phyloP scores from a whole-genome alignment of 2,888 invertebrate genomes.

The Copidosoma aretas region DNA sequence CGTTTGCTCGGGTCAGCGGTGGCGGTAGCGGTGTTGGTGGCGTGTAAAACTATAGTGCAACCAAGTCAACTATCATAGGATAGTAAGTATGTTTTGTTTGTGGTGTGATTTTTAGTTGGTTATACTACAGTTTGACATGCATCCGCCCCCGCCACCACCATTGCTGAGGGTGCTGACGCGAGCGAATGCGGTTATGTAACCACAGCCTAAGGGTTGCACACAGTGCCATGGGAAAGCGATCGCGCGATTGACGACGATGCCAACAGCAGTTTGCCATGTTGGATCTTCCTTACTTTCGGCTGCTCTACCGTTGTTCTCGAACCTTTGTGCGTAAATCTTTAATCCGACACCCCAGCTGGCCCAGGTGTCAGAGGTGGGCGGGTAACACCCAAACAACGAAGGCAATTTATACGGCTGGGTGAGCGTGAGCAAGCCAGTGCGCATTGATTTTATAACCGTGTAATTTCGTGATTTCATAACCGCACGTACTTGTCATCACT shows the following conservation, averaged over 20 bases:
- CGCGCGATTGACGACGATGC: not conserved
- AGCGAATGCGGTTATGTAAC: no score
- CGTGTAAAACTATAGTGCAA: no score
- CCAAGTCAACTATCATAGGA: no score
- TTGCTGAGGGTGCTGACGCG: no score
- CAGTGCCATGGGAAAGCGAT: constrained; percentile 3
- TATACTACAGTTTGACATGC: no score
- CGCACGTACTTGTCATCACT: constrained; percentile 40
- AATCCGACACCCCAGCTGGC: constrained; percentile 8
- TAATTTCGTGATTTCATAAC: constrained; percentile 40
- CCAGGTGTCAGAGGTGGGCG: not conserved
- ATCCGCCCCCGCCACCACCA: no score
- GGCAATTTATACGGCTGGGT: not conserved
- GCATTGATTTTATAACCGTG: constrained; percentile 39
- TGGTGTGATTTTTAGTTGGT: no score
- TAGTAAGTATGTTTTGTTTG: no score
- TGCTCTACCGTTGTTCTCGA: constrained; percentile 20
- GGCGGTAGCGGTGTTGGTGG: no score
- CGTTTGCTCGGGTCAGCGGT: no score
- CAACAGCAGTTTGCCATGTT: no score
- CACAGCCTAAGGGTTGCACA: constrained; percentile 19
- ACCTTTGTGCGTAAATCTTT: constrained; percentile 35
- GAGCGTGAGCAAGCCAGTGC: constrained; percentile 14
- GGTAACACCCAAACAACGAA: no score
- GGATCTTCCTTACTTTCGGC: not conserved